These are phyloP conservation scores for Cephus pulcher DNA, from an alignment of 2,888 invertebrate species.

Conservation along the genomic window DNA sequence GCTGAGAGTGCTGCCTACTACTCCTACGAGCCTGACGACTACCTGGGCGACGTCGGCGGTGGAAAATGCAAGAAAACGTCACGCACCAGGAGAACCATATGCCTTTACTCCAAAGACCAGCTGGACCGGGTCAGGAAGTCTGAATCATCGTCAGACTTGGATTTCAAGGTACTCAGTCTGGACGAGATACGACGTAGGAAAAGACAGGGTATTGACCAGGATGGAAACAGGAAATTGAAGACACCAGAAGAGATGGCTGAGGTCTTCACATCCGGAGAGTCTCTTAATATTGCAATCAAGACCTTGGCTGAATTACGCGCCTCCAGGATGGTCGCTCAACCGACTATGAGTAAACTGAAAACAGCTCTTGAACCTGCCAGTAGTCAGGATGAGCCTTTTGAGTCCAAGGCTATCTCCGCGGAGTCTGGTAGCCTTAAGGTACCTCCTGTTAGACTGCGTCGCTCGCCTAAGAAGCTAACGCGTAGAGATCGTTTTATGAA, in stretches of 20 bases:
- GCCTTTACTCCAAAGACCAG: slow-evolving; percentile 9
- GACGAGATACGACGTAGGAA: slow-evolving; percentile 67
- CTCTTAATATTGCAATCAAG: slow-evolving; percentile 53
- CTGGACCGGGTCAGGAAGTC: background rate
- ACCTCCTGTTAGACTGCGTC: slow-evolving; percentile 46
- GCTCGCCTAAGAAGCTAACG: slow-evolving; percentile 27
- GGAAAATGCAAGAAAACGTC: slow-evolving; percentile 9
- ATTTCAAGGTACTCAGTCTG: slow-evolving; percentile 69
- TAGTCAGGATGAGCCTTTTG: slow-evolving; percentile 11
- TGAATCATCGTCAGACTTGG: slow-evolving; percentile 33
- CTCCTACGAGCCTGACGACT: slow-evolving; percentile 70
- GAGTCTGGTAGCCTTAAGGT: slow-evolving; percentile 21
- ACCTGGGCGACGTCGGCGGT: slow-evolving; percentile 17
- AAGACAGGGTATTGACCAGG: slow-evolving; percentile 4
- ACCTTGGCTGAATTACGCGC: slow-evolving; percentile 65
- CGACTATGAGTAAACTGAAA: slow-evolving; percentile 8
- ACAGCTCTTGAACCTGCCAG: slow-evolving; percentile 5
- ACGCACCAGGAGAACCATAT: slow-evolving; percentile 11
- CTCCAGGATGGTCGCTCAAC: slow-evolving; percentile 9
- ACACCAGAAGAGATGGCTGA: slow-evolving; percentile 3
- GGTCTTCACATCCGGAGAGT: slow-evolving; percentile 17
- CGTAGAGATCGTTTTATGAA: background rate
- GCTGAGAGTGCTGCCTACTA: slow-evolving; percentile 81
- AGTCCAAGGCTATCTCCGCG: background rate
- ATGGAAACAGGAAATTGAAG: slow-evolving; percentile 16